Conservation (phyloP, 2,113 vertebrate species). For the Trematocara variabile region DNA sequence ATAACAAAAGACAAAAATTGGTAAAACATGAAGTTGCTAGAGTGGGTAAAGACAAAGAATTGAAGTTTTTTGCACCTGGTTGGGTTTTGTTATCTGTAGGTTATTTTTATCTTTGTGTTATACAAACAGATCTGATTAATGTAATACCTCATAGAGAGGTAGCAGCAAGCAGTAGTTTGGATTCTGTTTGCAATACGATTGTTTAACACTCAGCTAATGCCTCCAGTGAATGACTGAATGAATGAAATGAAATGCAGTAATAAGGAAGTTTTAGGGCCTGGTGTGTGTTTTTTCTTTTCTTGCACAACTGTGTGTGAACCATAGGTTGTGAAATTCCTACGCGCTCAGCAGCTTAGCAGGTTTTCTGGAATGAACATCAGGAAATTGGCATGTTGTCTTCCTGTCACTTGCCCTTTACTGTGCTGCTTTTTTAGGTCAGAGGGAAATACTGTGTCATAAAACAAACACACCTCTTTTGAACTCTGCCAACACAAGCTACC, state of each 20-base stretch:
- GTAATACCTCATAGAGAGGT: background rate
- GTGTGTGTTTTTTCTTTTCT: background rate
- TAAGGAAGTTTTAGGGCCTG: background rate
- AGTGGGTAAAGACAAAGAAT: background rate
- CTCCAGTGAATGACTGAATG: background rate
- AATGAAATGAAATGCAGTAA: background rate
- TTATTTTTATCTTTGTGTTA: background rate
- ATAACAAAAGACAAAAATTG: background rate
- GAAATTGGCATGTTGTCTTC: background rate
- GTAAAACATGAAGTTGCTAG: background rate
- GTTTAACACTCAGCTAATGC: background rate
- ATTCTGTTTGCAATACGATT: background rate
- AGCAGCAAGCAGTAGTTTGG: background rate
- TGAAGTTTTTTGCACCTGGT: background rate
- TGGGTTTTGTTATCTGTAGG: background rate
- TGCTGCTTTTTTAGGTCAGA: conserved; percentile 1
- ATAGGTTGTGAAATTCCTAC: background rate
- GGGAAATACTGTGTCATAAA: background rate
- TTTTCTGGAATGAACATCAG: conserved; percentile 1
- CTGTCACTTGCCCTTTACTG: background rate
- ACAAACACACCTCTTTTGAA: conserved; percentile 4
- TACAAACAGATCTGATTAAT: background rate
- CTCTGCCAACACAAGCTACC: background rate
- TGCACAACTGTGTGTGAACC: background rate
- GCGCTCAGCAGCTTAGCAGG: background rate